Evolutionary conservation across 2,888 invertebrate species (phyloP).

Genomic region (Ennomos erosarius): DNA sequence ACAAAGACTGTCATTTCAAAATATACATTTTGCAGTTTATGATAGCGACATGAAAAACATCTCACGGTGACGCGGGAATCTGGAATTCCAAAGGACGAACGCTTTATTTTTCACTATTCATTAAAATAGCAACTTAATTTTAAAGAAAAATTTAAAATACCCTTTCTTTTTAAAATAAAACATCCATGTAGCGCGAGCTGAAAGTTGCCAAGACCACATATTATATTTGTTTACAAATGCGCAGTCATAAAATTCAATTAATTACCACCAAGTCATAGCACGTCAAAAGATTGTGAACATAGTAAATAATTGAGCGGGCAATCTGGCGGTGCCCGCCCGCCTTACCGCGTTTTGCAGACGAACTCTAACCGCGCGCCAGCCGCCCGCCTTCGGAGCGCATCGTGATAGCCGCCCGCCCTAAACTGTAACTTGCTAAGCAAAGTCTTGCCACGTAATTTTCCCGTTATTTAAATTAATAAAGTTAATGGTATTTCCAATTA

Average conservation of each 20-base stretch:
- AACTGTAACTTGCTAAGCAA: slow-evolving; percentile 1
- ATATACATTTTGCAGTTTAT: no score
- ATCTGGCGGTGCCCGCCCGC: slow-evolving; percentile 36
- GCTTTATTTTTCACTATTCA: no score
- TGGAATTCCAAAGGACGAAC: no score
- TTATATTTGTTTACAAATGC: slow-evolving; percentile 8
- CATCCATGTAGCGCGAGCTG: no score
- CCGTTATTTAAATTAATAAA: slow-evolving; percentile 6
- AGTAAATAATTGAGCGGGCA: slow-evolving; percentile 35
- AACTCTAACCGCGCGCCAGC: slow-evolving; percentile 42
- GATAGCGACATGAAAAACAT: no score
- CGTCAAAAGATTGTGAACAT: slow-evolving; percentile 20
- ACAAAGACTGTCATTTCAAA: no score
- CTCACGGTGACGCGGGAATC: no score
- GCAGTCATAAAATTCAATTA: slow-evolving; percentile 23
- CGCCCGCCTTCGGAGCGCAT: slow-evolving; percentile 43
- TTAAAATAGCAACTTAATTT: no score
- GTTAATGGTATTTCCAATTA: neutral
- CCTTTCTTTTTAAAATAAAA: no score
- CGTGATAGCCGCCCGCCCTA: slow-evolving; percentile 12
- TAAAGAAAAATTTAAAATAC: no score
- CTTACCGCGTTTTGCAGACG: slow-evolving; percentile 37
- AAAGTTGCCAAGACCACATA: no score
- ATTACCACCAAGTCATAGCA: slow-evolving; percentile 22
- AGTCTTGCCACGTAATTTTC: neutral